These are phyloP conservation scores for Ceratosolen fusciceps DNA, from an alignment of 1,140 invertebrate genomes.

Conservation along the genomic window DNA sequence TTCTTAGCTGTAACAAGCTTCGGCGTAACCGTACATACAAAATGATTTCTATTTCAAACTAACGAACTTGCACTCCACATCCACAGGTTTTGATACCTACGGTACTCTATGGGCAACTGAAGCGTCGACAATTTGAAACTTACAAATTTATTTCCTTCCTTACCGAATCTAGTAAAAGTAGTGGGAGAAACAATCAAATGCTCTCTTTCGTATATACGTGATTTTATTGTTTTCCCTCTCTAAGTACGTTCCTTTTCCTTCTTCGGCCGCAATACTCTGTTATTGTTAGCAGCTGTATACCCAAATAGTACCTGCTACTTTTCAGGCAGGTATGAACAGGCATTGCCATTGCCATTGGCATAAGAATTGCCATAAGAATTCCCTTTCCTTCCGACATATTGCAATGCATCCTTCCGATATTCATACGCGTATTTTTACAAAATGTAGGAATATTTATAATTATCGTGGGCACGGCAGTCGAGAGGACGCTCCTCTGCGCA, in stretches of 20 bases:
- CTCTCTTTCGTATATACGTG: conserved; percentile 15
- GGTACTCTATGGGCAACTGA: not conserved
- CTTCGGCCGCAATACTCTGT: conserved; percentile 1
- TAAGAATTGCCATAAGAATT: conserved; percentile 13
- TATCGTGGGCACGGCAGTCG: too few relatives aligned
- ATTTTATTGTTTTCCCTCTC: conserved; percentile 15
- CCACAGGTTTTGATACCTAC: not conserved
- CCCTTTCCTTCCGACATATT: not conserved
- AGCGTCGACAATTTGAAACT: not conserved
- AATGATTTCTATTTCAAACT: not conserved
- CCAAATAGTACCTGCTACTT: conserved; percentile 2
- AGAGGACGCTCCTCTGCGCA: too few relatives aligned
- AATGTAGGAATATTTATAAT: too few relatives aligned
- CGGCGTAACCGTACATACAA: not conserved
- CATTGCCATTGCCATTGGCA: too few relatives aligned
- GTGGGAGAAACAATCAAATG: conserved; percentile 22
- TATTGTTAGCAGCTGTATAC: conserved; percentile 16
- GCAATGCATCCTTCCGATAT: not conserved
- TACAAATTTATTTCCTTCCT: conserved; percentile 5
- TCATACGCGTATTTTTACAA: too few relatives aligned
- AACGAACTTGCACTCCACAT: not conserved
- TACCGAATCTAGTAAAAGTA: not conserved
- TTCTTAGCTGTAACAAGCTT: not conserved
- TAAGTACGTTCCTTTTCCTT: not conserved
- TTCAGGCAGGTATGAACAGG: conserved; percentile 9